Evolutionary conservation across 2,888 invertebrate genomes (phyloP).

Genomic region (Anorthoa munda): DNA sequence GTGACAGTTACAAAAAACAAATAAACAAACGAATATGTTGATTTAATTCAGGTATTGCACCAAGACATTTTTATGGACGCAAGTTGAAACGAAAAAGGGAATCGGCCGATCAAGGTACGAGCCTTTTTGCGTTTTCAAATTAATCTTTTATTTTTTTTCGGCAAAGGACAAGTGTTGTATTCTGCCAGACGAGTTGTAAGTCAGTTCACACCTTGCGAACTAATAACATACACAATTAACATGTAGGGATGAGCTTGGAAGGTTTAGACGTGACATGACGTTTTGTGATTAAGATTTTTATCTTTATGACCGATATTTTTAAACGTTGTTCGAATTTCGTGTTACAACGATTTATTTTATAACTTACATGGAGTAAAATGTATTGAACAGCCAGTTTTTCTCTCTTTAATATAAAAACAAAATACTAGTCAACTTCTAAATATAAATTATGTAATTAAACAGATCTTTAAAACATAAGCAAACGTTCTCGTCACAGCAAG

Average conservation of each 20-base stretch:
- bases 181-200: conserved; percentile 56
- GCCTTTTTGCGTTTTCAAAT: conserved; percentile 60
- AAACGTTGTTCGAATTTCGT: background rate
- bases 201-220: conserved; percentile 82
- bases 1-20: conserved; percentile 45
- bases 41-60: conserved; percentile 56
- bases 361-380: too few species aligned
- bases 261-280: conserved; percentile 68
- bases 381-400: background rate
- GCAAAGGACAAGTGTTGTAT: conserved; percentile 58
- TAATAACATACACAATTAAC: conserved; percentile 81
- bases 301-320: too few species aligned
- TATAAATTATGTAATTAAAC: too few species aligned
- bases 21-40: conserved; percentile 50
- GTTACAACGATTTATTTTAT: background rate
- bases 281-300: background rate
- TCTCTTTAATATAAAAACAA: background rate
- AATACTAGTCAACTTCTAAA: background rate
- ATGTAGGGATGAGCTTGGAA: conserved; percentile 67
- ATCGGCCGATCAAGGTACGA: conserved; percentile 41
- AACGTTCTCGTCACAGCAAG: background rate
- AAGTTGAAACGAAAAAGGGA: conserved; percentile 51
- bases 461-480: background rate
- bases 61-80: conserved; percentile 51
- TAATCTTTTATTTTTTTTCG: conserved; percentile 54